These are phyloP conservation scores for Carassius carassius DNA, from an alignment of 2,113 vertebrate genomes.

Conservation along the genomic window DNA sequence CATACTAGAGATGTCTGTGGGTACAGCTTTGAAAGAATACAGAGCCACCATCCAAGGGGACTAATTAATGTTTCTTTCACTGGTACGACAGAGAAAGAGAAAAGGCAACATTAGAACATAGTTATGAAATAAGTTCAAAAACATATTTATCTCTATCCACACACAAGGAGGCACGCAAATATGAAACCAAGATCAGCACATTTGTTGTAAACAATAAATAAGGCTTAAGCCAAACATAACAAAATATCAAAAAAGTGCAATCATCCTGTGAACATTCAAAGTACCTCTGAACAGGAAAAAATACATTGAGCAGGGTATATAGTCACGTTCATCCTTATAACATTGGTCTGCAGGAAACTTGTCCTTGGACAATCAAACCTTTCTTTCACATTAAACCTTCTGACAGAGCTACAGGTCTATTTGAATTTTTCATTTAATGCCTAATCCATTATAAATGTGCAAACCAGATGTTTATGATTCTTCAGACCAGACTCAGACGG, in stretches of 20 bases:
- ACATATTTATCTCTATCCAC: conserved; percentile 9
- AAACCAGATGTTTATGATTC: too few species aligned
- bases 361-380: too few species aligned
- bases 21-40: not conserved
- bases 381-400: too few species aligned
- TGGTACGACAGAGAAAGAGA: conserved; percentile 15
- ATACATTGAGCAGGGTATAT: conserved; percentile 53
- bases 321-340: not conserved
- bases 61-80: not conserved
- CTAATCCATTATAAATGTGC: not conserved
- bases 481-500: too few species aligned
- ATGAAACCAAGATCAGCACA: conserved; percentile 21
- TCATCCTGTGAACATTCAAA: conserved; percentile 54
- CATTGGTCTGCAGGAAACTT: not conserved
- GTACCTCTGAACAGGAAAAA: not conserved
- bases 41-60: not conserved
- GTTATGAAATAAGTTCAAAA: conserved; percentile 26
- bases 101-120: conserved; percentile 22
- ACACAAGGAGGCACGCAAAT: not conserved
- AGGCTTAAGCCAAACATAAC: conserved; percentile 55
- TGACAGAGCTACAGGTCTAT: not conserved
- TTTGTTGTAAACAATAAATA: conserved; percentile 65
- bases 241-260: conserved; percentile 57
- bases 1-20: not conserved
- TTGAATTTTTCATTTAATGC: not conserved